phyloP scores from a whole-genome alignment of 2,113 vertebrate genomes.

The Tonatia bakeri region DNA sequence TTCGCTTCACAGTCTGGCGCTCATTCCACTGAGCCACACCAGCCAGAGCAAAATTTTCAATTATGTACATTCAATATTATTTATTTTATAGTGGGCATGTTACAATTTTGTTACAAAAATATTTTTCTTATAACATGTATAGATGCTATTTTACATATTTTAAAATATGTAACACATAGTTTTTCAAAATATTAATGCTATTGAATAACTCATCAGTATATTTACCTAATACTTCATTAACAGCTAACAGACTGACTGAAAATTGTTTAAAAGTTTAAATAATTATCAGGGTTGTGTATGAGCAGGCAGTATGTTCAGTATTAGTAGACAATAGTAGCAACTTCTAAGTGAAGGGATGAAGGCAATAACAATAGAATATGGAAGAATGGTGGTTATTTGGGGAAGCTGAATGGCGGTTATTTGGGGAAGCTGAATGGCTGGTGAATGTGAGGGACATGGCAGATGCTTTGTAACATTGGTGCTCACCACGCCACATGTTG shows the following conservation, averaged over 20 bases:
- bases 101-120: not conserved
- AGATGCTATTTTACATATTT: not conserved
- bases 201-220: not conserved
- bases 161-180: not conserved
- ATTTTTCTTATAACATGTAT: no score
- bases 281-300: not conserved
- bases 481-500: not conserved
- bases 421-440: not conserved
- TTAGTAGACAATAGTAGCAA: not conserved
- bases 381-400: not conserved
- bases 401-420: not conserved
- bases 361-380: not conserved
- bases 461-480: not conserved
- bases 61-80: not conserved
- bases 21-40: no score
- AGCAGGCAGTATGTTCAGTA: no score
- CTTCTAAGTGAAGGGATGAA: not conserved
- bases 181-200: not conserved
- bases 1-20: no score
- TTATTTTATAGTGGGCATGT: not conserved
- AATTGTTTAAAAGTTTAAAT: not conserved
- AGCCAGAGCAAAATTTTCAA: not conserved
- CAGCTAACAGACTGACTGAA: not conserved
- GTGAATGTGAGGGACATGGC: not conserved
- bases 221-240: not conserved